Evolutionary conservation across 2,888 invertebrate genomes (phyloP), one percentile per base, ranked within the genome.

Genomic region (Coelogynopora nodosa): DNA sequence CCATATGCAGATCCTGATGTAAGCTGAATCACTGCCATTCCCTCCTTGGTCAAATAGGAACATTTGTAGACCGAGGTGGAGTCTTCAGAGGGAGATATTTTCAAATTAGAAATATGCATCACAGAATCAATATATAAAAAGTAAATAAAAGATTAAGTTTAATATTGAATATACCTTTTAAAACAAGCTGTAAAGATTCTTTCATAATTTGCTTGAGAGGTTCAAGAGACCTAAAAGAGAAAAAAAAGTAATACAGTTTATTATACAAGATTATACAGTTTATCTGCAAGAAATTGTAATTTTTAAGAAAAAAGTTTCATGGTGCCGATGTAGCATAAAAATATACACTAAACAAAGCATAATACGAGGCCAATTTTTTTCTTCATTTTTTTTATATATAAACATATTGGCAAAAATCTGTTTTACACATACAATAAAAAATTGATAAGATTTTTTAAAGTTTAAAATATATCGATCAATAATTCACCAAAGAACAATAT

Each of bases 111-210:
- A 49, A 49, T 49, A 49, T 10, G 5, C 5, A 10, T 49, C 18
- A 49, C 49, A 49, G 49, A 49, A 10, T 5, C 5, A 5, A 5
- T 10, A 49, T 49, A 49, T 10, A 49, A 49, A 5, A 49, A 49
- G 49, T 13, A 13, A 13, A n/a, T n/a, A n/a, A n/a, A n/a, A n/a
- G n/a, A n/a, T n/a, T n/a, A n/a, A n/a, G n/a, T n/a, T n/a, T n/a
- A n/a, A n/a, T n/a, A n/a, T n/a, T n/a, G n/a, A n/a, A 0, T 31
- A 23, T 81, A 85, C 85, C 85, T 13, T 27, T 85, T 67, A 85
- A 85, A 26, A 85, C 28, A 67, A 67, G 74, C 23, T 26, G 2
- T 27, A 85, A 85, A 67, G 85, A 85, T 67, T 85, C 85, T 26
- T 85, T 85, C 67, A 85, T 27, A 28, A 85, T 13, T 26, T 29